phyloP scores from a whole-genome alignment of 2,888 invertebrate species.

The Heliconius charithonia region DNA sequence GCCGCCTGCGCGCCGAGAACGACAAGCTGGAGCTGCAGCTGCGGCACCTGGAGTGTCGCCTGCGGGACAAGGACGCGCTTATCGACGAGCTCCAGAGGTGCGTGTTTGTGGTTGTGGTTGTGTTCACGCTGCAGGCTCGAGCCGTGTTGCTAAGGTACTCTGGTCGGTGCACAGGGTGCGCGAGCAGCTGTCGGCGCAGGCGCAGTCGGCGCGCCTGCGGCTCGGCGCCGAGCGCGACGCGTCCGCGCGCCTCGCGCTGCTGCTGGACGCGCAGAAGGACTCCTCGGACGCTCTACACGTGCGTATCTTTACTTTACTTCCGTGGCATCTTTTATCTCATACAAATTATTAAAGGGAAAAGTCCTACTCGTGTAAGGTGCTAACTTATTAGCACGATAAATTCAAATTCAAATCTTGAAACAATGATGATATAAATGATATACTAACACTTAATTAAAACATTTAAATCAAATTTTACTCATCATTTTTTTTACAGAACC shows the following conservation, averaged over 20 bases:
- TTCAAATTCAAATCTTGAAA: no score
- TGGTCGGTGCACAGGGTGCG: no score
- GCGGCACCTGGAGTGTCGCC: constrained; percentile 65
- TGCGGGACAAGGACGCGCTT: constrained; percentile 76
- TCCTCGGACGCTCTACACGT: constrained; percentile 79
- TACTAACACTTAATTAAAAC: no score
- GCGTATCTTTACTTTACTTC: neutral
- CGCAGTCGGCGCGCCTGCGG: constrained; percentile 74
- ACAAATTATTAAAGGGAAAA: no score
- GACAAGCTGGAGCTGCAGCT: constrained; percentile 70
- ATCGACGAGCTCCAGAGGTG: constrained; percentile 76
- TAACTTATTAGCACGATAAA: no score
- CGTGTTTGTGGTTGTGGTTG: no score
- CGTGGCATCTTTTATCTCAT: no score
- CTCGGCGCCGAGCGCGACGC: constrained; percentile 79
- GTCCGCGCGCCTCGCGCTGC: constrained; percentile 81
- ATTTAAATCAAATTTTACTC: no score
- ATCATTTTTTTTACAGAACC: constrained; percentile 66
- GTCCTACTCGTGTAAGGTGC: no score
- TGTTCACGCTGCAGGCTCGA: no score
- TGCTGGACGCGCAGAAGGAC: constrained; percentile 84
- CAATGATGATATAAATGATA: no score
- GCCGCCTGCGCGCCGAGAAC: constrained; percentile 64
- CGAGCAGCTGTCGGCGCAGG: constrained; percentile 77
- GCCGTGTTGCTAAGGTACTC: no score